Evolutionary conservation across 1,140 invertebrate genomes (phyloP).

Genomic region (Acromyrmex heyeri): DNA sequence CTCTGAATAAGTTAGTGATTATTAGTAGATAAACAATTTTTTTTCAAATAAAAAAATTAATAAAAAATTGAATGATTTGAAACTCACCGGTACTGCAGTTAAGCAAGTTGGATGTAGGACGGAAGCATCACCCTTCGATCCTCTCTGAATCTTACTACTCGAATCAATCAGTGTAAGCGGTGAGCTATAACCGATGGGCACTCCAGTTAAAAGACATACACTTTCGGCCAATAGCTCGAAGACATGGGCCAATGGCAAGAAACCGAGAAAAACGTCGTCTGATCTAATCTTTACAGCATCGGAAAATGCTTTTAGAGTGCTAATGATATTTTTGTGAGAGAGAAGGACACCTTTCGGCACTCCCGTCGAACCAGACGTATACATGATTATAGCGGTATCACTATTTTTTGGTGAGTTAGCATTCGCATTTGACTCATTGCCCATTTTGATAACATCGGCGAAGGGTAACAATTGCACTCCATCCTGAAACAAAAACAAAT

Average conservation of each 20-base stretch:
- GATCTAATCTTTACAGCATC: conserved; percentile 91
- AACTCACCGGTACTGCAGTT: conserved; percentile 96
- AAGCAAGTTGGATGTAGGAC: conserved; percentile 97
- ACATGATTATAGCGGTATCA: conserved; percentile 98
- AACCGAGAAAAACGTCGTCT: conserved; percentile 96
- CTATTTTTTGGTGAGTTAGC: conserved; percentile 88
- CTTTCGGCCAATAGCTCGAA: conserved; percentile 96
- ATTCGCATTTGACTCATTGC: conserved; percentile 79
- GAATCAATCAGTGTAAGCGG: conserved; percentile 98
- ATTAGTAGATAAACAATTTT: neutral
- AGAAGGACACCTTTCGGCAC: conserved; percentile 95
- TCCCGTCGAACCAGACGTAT: conserved; percentile 97
- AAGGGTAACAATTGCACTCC: conserved; percentile 79
- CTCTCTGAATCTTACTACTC: conserved; percentile 97
- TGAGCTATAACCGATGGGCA: conserved; percentile 98
- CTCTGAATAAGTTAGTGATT: neutral
- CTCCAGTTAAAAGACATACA: conserved; percentile 92
- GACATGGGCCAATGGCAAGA: conserved; percentile 98
- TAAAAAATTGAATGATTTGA: neutral
- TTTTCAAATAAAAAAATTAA: neutral
- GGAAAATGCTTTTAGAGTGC: conserved; percentile 95
- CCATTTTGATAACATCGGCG: conserved; percentile 77
- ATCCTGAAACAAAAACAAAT: conserved; percentile 71
- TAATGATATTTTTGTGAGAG: conserved; percentile 97
- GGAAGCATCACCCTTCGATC: conserved; percentile 96